Percentiles rank a stretch among this genome's conserved stretches.
phyloP scores from a whole-genome alignment of 2,797 vertebrate species.

The Paramormyrops hopkinsi region DNA sequence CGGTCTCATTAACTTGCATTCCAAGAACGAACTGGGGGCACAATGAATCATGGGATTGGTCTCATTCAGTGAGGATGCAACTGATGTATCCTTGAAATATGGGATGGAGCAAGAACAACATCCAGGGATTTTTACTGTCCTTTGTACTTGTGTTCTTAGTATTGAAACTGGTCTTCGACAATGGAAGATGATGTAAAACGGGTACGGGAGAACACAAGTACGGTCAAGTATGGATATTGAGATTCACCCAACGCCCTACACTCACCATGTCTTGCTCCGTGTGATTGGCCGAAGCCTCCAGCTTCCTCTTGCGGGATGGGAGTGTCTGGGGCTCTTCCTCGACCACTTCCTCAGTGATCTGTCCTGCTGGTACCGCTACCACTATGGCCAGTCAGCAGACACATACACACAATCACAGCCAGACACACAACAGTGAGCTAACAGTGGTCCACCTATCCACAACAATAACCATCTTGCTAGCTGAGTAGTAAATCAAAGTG shows the following conservation, averaged over 20 bases:
- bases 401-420: neutral
- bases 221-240: neutral
- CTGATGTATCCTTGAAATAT: neutral
- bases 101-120: neutral
- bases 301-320: conserved; percentile 64
- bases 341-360: conserved; percentile 71
- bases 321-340: conserved; percentile 58
- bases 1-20: neutral
- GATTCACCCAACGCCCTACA: neutral
- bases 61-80: neutral
- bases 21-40: neutral
- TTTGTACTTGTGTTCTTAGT: neutral
- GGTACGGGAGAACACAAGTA: neutral
- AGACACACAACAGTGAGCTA: neutral
- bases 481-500: neutral
- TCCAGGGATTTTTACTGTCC: neutral
- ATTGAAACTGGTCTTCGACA: neutral
- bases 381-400: conserved; percentile 49
- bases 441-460: neutral
- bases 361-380: conserved; percentile 74
- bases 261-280: conserved; percentile 58
- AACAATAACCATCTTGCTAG: neutral
- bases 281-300: conserved; percentile 57
- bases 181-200: neutral
- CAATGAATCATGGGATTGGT: neutral